Conservation (phyloP, 1,140 invertebrate species). For the Heliconius hewitsoni region DNA sequence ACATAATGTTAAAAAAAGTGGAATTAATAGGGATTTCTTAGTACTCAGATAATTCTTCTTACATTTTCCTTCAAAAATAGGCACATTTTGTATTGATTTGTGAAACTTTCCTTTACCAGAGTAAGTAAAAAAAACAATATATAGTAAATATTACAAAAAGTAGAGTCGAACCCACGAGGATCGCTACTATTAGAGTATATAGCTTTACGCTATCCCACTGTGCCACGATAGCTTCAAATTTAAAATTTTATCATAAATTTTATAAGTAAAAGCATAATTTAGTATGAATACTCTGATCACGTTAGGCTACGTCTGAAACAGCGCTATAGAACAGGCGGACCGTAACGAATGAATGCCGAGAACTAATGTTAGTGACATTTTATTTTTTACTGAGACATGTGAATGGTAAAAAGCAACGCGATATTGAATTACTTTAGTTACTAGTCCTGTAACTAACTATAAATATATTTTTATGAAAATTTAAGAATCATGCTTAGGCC, state of each 20-base stretch:
- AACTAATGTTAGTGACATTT: slow-evolving; percentile 25
- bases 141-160: not conserved
- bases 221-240: not conserved
- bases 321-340: slow-evolving; percentile 29
- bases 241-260: not conserved
- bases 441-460: not conserved
- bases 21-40: no score
- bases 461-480: not conserved
- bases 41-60: no score
- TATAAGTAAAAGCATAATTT: slow-evolving; percentile 1
- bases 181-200: not conserved
- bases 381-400: slow-evolving; percentile 25
- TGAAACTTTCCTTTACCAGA: no score
- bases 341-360: slow-evolving; percentile 32
- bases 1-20: not conserved
- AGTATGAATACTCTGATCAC: slow-evolving; percentile 15
- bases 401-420: slow-evolving; percentile 19
- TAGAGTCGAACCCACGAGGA: not conserved
- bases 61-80: no score
- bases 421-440: slow-evolving; percentile 14
- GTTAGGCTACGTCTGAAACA: slow-evolving; percentile 13
- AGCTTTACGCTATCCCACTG: not conserved
- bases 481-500: no score
- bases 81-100: no score
- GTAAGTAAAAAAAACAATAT: no score